A percentile compares a stretch with the other conserved stretches of the same genome.
phyloP scores from a whole-genome alignment of 2,113 vertebrate genomes.

The Bombycilla garrulus region DNA sequence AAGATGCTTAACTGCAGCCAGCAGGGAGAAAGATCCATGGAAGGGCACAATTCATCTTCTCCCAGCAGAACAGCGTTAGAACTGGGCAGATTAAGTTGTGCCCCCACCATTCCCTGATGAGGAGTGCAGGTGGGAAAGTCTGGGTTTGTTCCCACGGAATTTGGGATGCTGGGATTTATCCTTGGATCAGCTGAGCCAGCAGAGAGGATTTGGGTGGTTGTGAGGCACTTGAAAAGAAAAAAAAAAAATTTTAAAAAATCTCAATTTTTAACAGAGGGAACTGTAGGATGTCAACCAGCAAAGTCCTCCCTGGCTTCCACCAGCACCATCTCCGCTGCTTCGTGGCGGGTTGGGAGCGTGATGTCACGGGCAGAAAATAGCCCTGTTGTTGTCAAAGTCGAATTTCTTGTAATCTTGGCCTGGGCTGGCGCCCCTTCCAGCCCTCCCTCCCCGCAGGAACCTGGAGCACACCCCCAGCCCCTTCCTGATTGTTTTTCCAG shows the following conservation, averaged over 20 bases:
- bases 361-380: slow-evolving; percentile 43
- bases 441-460: slow-evolving; percentile 3
- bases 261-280: background rate
- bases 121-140: background rate
- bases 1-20: background rate
- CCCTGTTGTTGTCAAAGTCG: slow-evolving; percentile 14
- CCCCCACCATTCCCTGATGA: background rate
- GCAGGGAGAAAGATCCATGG: background rate
- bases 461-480: background rate
- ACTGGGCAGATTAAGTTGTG: background rate
- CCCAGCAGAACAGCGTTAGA: background rate
- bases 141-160: background rate
- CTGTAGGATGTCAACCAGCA: rapidly evolving
- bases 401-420: background rate
- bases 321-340: background rate
- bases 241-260: no score
- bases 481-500: slow-evolving; percentile 57
- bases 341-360: background rate
- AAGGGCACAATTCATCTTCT: background rate
- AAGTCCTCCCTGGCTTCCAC: background rate
- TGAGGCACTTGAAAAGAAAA: background rate
- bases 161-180: background rate
- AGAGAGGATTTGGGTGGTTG: background rate
- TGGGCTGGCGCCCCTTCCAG: slow-evolving; percentile 2
- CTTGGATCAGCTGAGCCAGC: background rate